Base-by-base conservation (phyloP, 2,113 vertebrate species). In the Paralichthys olivaceus region DNA sequence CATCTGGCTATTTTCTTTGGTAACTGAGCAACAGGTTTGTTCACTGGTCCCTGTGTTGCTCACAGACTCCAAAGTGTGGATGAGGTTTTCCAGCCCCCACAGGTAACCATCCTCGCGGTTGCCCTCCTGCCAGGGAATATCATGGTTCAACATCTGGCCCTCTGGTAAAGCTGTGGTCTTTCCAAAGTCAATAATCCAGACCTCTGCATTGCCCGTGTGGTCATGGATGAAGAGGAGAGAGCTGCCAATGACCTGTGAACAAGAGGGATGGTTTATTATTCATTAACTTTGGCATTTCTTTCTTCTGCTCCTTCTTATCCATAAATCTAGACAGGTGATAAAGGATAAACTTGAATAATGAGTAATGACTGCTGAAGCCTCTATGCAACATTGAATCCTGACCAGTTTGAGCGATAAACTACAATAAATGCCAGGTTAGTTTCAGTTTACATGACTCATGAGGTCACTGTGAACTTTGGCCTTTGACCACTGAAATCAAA, bases 151-250 rank as follows among this genome's bases (percentile, higher is more conserved):
- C 17, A 74, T 96, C 87, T 96, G 95, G 85, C 95, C 97, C 12
- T 96, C 95, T 0, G 95, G 95, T 19, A 99, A 92, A 23, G 91
- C 93, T 0, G 96, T 98, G 60, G 98, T 99, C 92, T 96, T 99
- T 56, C 98, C 98, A 87, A 99, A 99, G 94, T 99, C 98, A 6
- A 99, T 99, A 68, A 99, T 95, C 98, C 98, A 99, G 56, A 99
- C 95, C 5, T 98, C 94, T 0, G 96, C 96, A 2, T 91, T 95
- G 61, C 95, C 95, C 15, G 90, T 96, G 80, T 95, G 94, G 88
- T 99, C 96, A 0, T 99, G 98, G 82, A 99, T 96, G 82, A 99
- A 99, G 85, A 99, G 96, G 73, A 99, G 95, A 7, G 98, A 99
- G 92, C 98, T 99, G 87, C 98, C 98, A n/a, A 99, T 97, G 4